Conservation (phyloP, 2,113 vertebrate genomes). For the Sander lucioperca region DNA sequence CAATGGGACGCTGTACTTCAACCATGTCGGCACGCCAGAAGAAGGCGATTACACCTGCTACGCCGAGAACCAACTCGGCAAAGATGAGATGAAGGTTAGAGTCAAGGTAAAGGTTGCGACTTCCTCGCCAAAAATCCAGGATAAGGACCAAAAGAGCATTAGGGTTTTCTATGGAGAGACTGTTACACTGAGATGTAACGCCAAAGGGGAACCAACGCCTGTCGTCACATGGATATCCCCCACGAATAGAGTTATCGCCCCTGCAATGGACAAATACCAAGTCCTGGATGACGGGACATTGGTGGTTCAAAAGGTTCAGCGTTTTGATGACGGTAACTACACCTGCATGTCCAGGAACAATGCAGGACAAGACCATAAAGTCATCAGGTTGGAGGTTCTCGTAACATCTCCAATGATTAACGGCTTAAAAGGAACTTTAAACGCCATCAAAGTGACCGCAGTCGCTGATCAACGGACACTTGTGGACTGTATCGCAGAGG, state of each 20-base stretch:
- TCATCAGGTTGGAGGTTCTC: constrained; percentile 81
- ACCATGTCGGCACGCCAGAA: constrained; percentile 88
- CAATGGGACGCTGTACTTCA: constrained; percentile 93
- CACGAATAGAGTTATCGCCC: constrained; percentile 82
- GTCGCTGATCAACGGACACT: constrained; percentile 80
- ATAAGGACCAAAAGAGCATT: constrained; percentile 71
- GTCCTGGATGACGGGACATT: constrained; percentile 87
- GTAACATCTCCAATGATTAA: constrained; percentile 89
- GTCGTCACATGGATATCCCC: constrained; percentile 90
- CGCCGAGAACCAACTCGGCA: constrained; percentile 92
- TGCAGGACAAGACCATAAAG: constrained; percentile 87
- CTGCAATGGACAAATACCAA: constrained; percentile 86
- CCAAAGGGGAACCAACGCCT: constrained; percentile 87
- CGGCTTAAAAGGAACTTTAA: constrained; percentile 75
- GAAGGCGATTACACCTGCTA: constrained; percentile 95
- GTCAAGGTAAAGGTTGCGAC: constrained; percentile 86
- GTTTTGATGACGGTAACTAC: constrained; percentile 92
- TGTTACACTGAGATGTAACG: constrained; percentile 82
- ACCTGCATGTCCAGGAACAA: constrained; percentile 88
- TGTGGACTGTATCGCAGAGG: constrained; percentile 88
- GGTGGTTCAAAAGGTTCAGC: constrained; percentile 88
- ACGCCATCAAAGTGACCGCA: constrained; percentile 79
- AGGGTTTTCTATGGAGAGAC: constrained; percentile 87
- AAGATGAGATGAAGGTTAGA: constrained; percentile 92
- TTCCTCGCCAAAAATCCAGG: constrained; percentile 82